Evolutionary conservation across 2,113 vertebrate species (phyloP), one percentile per base, ranked within the genome.

Genomic region (Corythoichthys haematopterus): DNA sequence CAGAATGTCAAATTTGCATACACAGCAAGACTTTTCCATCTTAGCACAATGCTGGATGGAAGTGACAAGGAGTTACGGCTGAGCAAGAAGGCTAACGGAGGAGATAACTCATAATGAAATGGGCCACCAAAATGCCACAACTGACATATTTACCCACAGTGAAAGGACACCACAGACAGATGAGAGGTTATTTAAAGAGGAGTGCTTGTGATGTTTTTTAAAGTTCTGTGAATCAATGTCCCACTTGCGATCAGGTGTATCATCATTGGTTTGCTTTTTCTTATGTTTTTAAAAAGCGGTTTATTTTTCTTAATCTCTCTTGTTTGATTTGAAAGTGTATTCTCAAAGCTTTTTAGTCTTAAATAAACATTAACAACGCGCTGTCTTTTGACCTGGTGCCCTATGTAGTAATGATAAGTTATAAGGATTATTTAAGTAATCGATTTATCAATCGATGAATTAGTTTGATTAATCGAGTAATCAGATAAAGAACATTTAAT

Each of bases 1-100:
- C 68, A 90, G 90, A 91, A 92, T 92, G 91, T 91, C 90, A 91
- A 83, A 92, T 92, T 91, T 87, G 90, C 91, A 91, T 92, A 91
- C 78, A 64, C 76, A 72, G 73, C 73, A 58, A 71, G 86, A 88
- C 84, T 87, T 87, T 85, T 80, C 78, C 38, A 78, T 87, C 85
- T 80, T 79, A 66, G 78, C 71, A 76, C 84, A 84, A 87, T 82
- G 78, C 78, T 74, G 68, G 73, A 38, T 81, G 83, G 74, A 79
- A 82, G 81, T 62, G 62, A 79, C 62, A 45, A 78, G 80, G 69
- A 68, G 68, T 76, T 76, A 69, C 46, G 12, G 80, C 76, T 55
- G 64, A 84, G 78, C 68, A 74, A 80, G 77, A 79, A 47, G 71
- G 80, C 86, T 89, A 85, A 87, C 86, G 84, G 82, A 81, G 66